Base-by-base conservation (phyloP, 2,113 vertebrate genomes). In the Puntigrus tetrazona region DNA sequence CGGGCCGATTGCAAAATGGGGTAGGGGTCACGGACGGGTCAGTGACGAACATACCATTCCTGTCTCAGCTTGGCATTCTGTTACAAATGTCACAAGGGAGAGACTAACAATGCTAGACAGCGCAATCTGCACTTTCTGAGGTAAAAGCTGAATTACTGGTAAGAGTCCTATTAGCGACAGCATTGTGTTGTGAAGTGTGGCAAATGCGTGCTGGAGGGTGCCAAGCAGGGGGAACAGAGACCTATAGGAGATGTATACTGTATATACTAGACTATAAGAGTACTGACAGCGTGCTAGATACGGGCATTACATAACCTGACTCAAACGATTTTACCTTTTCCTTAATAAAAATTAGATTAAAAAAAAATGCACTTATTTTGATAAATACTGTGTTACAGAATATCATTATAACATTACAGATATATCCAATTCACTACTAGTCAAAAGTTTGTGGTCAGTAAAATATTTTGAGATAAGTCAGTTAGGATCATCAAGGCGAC, bases 1-100 rank as follows among this genome's bases (percentile, higher is more conserved):
- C 81, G 75, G 88, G 90, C 91, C 77, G 84, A 90, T 52, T 78
- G 84, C 82, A 88, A 89, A 91, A 87, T 86, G 89, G 81, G 84
- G 83, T 82, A 34, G 81, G 88, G 94, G 92, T 94, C 92, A 93
- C 18, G 87, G 90, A 88, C 87, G 81, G 93, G 92, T 93, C 93
- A 94, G 57, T 82, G 67, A 81, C 73, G 67, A 89, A 85, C 88
- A 86, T 91, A 89, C 88, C 86, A 85, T 88, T 86, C 85, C 84
- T 14, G 86, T 85, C 78, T 85, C 86, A 72, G 85, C 87, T 83
- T 86, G 84, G 72, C 79, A 85, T 90, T 87, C 83, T 84, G 82
- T 85, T 88, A 88, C 88, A 86, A 85, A 87, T 87, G 65, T 85
- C 86, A 87, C 27, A 78, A 73, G 86, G 63, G 76, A 25, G 79